Conservation (phyloP, 2,888 invertebrate genomes). For the Dusona sp. region DNA sequence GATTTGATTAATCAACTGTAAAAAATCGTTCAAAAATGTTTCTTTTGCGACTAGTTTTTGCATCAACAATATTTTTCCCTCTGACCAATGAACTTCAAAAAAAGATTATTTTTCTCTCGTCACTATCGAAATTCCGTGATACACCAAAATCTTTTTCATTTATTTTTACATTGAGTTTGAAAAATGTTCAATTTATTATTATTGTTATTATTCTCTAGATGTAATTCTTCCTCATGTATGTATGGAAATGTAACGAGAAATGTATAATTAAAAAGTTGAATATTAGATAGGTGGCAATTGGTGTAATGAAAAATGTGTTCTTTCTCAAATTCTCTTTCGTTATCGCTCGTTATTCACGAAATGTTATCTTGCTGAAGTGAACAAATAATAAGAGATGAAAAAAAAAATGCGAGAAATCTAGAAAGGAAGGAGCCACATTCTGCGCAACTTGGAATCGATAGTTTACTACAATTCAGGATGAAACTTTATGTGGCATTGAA, state of each 20-base stretch:
- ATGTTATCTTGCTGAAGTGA: background rate
- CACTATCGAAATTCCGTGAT: background rate
- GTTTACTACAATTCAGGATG: slow-evolving; percentile 12
- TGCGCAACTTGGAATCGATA: slow-evolving; percentile 18
- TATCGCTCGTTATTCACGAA: background rate
- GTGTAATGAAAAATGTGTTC: slow-evolving; percentile 53
- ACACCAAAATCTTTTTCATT: background rate
- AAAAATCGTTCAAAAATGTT: background rate
- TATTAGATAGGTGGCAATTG: slow-evolving; percentile 78
- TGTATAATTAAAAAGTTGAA: slow-evolving; percentile 80
- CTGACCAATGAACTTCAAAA: background rate
- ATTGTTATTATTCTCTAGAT: slow-evolving; percentile 74
- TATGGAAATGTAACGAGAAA: slow-evolving; percentile 84
- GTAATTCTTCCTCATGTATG: slow-evolving; percentile 79
- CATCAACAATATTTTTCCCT: background rate
- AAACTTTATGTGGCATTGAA: slow-evolving; percentile 16
- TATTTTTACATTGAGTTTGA: background rate
- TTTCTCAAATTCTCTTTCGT: background rate
- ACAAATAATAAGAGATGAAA: background rate
- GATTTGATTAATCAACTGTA: background rate
- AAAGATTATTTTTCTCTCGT: background rate
- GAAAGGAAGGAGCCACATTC: slow-evolving; percentile 7
- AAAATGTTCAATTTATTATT: background rate
- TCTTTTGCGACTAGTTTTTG: background rate
- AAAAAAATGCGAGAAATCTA: slow-evolving; percentile 10